Conservation (phyloP, 35 echinoderm and acorn worm species). For the Ophioderma brevispina region DNA sequence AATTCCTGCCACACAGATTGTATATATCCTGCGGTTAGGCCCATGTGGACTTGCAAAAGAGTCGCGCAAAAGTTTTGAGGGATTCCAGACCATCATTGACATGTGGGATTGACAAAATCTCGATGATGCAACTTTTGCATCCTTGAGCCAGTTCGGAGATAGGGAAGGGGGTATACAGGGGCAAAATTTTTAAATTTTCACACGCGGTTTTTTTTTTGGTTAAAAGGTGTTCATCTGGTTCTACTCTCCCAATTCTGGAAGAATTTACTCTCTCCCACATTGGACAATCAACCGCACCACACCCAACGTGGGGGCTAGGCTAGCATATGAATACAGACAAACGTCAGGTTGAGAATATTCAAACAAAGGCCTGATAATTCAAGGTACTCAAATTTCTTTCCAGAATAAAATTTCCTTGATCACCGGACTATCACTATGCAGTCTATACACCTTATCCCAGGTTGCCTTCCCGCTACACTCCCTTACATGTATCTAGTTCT, state of each 20-base stretch:
- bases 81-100: too few relatives aligned
- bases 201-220: too few relatives aligned
- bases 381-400: not conserved
- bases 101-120: too few relatives aligned
- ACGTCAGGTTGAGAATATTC: not conserved
- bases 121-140: too few relatives aligned
- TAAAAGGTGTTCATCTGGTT: too few relatives aligned
- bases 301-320: not conserved
- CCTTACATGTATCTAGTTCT: not conserved
- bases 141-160: too few relatives aligned
- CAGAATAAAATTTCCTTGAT: constrained; percentile 4
- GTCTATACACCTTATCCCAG: not conserved
- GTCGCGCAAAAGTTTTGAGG: too few relatives aligned
- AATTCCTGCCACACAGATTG: too few relatives aligned
- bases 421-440: not conserved
- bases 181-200: too few relatives aligned
- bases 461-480: not conserved
- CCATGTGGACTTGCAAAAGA: too few relatives aligned
- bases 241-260: not conserved
- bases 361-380: not conserved
- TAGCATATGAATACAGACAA: constrained; percentile 14
- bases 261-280: not conserved
- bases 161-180: too few relatives aligned
- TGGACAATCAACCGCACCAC: not conserved
- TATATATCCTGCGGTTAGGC: too few relatives aligned